Conservation (phyloP, 2,888 invertebrate genomes). For the Pammene fasciana region DNA sequence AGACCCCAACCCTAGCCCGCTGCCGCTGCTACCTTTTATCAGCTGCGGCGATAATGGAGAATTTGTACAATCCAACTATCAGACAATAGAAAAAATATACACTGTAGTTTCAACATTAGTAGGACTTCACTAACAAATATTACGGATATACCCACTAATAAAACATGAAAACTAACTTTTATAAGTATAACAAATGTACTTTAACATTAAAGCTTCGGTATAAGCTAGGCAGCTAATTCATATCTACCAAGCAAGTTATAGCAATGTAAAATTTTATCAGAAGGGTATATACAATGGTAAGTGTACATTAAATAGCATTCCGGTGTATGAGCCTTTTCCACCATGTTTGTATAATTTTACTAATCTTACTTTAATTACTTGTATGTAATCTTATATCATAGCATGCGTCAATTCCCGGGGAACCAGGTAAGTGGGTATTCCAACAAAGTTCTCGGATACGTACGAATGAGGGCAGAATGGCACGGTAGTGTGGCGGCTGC, state of each 20-base stretch:
- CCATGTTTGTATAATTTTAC: not conserved
- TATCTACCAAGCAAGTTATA: no score
- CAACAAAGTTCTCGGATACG: conserved; percentile 56
- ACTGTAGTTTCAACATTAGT: conserved; percentile 29
- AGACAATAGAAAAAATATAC: conserved; percentile 37
- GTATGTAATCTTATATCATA: no score
- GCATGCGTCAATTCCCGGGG: not conserved
- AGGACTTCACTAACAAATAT: conserved; percentile 19
- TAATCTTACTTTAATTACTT: no score
- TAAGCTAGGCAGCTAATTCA: no score
- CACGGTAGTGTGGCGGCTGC: conserved; percentile 87
- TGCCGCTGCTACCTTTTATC: conserved; percentile 79
- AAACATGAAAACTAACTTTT: not conserved
- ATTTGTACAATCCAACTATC: conserved; percentile 41
- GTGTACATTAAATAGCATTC: not conserved
- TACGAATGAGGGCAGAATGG: conserved; percentile 91
- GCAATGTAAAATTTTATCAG: no score
- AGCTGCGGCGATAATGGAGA: conserved; percentile 54
- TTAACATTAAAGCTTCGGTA: no score
- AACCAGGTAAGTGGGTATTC: not conserved
- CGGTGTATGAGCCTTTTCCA: not conserved
- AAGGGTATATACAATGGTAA: not conserved
- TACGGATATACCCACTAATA: conserved; percentile 13
- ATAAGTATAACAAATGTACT: not conserved
- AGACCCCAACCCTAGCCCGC: conserved; percentile 76